A percentile compares a stretch with the other conserved stretches of the same genome.
Evolutionary conservation across 2,797 vertebrate species (phyloP).

Genomic region (Molossus molossus): DNA sequence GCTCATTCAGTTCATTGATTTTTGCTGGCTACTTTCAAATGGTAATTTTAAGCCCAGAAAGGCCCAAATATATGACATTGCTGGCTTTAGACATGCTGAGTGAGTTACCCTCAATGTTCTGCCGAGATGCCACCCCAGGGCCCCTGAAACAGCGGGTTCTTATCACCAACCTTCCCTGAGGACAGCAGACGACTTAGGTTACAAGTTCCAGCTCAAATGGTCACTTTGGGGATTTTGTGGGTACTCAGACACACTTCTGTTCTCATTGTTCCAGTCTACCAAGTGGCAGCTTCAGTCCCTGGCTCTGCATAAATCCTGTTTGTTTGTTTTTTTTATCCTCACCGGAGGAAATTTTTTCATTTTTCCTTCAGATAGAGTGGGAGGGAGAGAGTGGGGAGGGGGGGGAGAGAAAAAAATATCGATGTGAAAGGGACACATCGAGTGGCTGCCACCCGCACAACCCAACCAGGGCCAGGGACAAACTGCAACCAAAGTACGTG

Average conservation of each 20-base stretch:
- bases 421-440: too few species aligned
- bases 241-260: background rate
- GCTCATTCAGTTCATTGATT: background rate
- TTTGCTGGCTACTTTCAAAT: slow-evolving; percentile 20
- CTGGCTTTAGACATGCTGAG: background rate
- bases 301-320: background rate
- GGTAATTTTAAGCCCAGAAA: background rate
- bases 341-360: too few species aligned
- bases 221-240: slow-evolving; percentile 1
- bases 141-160: background rate
- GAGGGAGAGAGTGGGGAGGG: too few species aligned
- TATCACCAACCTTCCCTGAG: background rate
- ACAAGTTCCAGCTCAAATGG: slow-evolving; percentile 4
- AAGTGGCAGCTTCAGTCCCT: background rate
- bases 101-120: background rate
- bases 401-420: too few species aligned
- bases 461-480: too few species aligned
- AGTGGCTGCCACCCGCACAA: too few species aligned
- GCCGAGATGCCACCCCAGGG: background rate
- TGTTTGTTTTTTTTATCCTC: too few species aligned
- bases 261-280: background rate
- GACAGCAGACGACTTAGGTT: background rate
- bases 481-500: too few species aligned
- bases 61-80: background rate
- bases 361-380: too few species aligned